Base-by-base conservation (phyloP, 1,140 invertebrate species). In the Zaprionus tsacasi region DNA sequence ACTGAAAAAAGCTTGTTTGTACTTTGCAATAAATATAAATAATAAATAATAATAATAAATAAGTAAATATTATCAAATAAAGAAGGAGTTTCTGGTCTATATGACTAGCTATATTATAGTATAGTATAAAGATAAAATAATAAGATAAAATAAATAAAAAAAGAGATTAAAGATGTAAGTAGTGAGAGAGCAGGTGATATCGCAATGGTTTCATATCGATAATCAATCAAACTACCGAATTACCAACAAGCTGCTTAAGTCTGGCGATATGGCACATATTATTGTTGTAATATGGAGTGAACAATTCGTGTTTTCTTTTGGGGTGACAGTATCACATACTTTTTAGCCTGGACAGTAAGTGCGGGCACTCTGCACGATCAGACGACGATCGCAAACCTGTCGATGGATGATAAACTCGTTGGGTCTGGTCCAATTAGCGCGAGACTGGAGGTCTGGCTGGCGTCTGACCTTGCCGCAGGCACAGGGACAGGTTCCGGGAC, bases 361-460 rank as follows among this genome's bases (percentile, higher is more conserved):
- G 30, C 52, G 33, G 45, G 3, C 63, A 74, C 48, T 69, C 68
- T 50, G n/a, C 13, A 63, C n/a, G 45, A 66, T 3, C 68, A n/a
- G 38, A 36, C 30, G 33, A 43, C 33, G 13, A 50, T 54, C 52
- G 35, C 38, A 87, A 88, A 89, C 83, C 85, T 88, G 83, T 88
- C 83, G 85, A 88, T 80, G 80, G 45, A 61, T 71, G 83, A 88
- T 83, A 83, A 88, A 88, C 80, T 73, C 52, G 85, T 81, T 81
- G 13, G 70, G 59, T 50, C 69, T 21, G 45, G 17, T 45, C 57
- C 77, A 88, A 88, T 88, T 88, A 88, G 79, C 67, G 69, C 60
- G 59, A 45, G 70, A 65, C 81, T 71, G 83, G 78, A 73, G 74
- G 68, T 78, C 65, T 52, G 30, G n/a, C 56, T 45, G 40, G 40